Percentiles rank a stretch among this genome's conserved stretches.
phyloP scores from a whole-genome alignment of 2,888 invertebrate genomes.

The Eupeodes latifasciatus region DNA sequence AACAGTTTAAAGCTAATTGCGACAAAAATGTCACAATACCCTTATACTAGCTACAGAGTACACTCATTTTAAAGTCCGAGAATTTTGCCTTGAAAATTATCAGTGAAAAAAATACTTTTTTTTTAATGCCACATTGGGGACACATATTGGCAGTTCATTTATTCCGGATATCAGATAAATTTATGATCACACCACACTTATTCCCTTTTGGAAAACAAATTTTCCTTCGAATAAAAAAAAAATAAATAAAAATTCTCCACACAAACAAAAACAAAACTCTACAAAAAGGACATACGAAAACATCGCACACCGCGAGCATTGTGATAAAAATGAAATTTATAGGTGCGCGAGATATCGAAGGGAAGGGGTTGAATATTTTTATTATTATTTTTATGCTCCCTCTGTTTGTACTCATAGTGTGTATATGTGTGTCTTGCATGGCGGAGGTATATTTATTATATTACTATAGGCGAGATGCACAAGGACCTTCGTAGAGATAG shows the following conservation, averaged over 20 bases:
- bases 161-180: slow-evolving; percentile 76
- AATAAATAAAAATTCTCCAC: slow-evolving; percentile 19
- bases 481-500: slow-evolving; percentile 26
- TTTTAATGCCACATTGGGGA: slow-evolving; percentile 73
- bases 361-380: slow-evolving; percentile 69
- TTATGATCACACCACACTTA: slow-evolving; percentile 76
- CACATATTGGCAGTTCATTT: slow-evolving; percentile 77
- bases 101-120: slow-evolving; percentile 30
- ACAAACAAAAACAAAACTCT: slow-evolving; percentile 14
- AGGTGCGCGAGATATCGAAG: slow-evolving; percentile 76
- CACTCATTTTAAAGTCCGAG: background rate
- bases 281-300: slow-evolving; percentile 47
- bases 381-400: slow-evolving; percentile 45
- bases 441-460: background rate
- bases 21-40: background rate
- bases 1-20: background rate
- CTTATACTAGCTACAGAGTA: too few species aligned
- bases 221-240: slow-evolving; percentile 67
- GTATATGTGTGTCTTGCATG: slow-evolving; percentile 15
- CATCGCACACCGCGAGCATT: slow-evolving; percentile 74
- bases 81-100: slow-evolving; percentile 45
- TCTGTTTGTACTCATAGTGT: background rate
- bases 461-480: background rate
- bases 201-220: slow-evolving; percentile 76
- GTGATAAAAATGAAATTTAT: slow-evolving; percentile 77